A percentile compares a stretch with the other conserved stretches of the same genome.
These are phyloP conservation scores for Perca schrenkii DNA, from an alignment of 2,113 vertebrate genomes.

Conservation along the genomic window DNA sequence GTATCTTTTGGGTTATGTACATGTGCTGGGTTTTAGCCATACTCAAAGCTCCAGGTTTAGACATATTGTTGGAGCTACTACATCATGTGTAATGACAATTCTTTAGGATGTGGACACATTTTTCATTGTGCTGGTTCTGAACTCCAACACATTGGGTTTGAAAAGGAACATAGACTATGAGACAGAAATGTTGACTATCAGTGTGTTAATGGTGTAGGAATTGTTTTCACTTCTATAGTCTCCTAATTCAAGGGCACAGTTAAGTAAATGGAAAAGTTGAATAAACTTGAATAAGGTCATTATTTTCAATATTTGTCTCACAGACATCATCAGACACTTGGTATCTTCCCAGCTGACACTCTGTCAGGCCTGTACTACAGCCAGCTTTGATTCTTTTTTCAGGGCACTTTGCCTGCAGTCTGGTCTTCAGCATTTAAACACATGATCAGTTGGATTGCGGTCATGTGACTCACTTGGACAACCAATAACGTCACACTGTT, in stretches of 20 bases:
- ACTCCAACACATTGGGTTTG: neutral
- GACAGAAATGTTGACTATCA: neutral
- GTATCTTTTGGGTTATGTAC: neutral
- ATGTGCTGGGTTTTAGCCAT: neutral
- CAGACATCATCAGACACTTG: neutral
- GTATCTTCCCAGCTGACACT: neutral
- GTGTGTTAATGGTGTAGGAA: neutral
- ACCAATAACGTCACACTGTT: neutral
- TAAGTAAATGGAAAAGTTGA: neutral
- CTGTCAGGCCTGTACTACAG: neutral
- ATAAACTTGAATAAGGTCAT: neutral
- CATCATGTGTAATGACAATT: neutral
- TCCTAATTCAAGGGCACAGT: neutral
- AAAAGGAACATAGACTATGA: neutral
- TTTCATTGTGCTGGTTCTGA: neutral
- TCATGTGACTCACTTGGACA: neutral
- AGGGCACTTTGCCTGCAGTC: slow-evolving; percentile 1
- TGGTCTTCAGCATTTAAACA: neutral
- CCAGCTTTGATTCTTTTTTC: neutral
- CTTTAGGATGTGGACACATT: neutral
- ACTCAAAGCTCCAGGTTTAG: slow-evolving; percentile 4
- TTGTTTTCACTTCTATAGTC: neutral
- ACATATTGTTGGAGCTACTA: neutral
- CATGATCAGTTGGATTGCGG: neutral
- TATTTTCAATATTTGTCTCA: neutral